phyloP scores from a whole-genome alignment of 2,113 vertebrate genomes.

The Hydrolagus affinis region DNA sequence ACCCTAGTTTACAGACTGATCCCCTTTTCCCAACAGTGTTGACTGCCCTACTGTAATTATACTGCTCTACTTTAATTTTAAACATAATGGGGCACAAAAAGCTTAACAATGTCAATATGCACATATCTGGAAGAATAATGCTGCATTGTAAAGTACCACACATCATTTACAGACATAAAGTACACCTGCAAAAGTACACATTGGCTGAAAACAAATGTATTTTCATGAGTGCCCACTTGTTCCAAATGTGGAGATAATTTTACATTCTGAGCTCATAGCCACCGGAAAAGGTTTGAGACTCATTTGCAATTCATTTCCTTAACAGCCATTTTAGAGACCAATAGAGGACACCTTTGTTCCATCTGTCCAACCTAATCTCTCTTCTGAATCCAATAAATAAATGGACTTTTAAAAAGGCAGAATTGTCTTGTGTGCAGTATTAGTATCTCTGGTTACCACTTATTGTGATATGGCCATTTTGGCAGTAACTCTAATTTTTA shows the following conservation, averaged over 20 bases:
- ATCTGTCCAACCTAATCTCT: not conserved
- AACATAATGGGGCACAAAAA: not conserved
- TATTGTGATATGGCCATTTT: not conserved
- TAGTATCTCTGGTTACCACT: too few species aligned
- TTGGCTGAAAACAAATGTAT: not conserved
- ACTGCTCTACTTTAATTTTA: not conserved
- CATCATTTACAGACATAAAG: conserved; percentile 7
- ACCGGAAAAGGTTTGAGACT: not conserved
- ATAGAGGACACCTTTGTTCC: not conserved
- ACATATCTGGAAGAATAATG: not conserved
- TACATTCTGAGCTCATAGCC: not conserved
- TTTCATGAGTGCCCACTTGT: not conserved
- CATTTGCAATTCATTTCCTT: not conserved
- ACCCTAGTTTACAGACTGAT: not conserved
- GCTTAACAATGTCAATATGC: not conserved
- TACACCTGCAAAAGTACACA: not conserved
- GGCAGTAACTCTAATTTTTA: not conserved
- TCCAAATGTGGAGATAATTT: not conserved
- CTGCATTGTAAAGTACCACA: not conserved
- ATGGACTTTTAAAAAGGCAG: not conserved
- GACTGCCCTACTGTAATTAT: not conserved
- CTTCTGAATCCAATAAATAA: not conserved
- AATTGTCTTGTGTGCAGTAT: not conserved
- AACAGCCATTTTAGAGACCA: not conserved
- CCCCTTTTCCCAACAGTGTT: not conserved